Base-by-base conservation (phyloP, 2,888 invertebrate genomes). In the Parnassius smintheus region DNA sequence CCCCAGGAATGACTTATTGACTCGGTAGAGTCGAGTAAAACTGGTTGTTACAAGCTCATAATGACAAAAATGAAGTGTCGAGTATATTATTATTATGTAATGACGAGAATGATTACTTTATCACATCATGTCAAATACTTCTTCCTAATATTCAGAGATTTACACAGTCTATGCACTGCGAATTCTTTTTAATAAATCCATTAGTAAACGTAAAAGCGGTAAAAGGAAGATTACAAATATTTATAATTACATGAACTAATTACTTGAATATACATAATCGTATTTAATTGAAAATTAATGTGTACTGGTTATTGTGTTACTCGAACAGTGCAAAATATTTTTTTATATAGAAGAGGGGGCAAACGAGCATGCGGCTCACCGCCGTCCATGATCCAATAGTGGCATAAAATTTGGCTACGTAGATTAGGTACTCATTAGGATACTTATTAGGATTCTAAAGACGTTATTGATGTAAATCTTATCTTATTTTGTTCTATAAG, bases 231-330 rank as follows among this genome's bases (percentile, higher is more conserved):
- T 62, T 54, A 54, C 50, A 42, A 48, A 61, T 44, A 61, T 42
- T 46, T 7, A 45, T 35, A 13, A 51, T 61, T 44, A 51, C 35
- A 54, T 61, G 22, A 60, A 9, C 9, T 13, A 12, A 41, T 54
- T 13, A 57, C 48, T 41, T 52, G 48, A 57, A 62, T 62, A 57
- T 62, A 62, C 62, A 52, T 62, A 57, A 62, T 58, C 4, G 13
- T 8, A 49, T 58, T 25, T 58, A 62, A 58, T 50, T 58, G 58
- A 58, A 62, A 58, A 62, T 58, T 62, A 57, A 62, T 54, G 58
- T 44, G 22, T 13, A 11, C 25, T 18, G 49, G 50, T 58, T 52
- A 62, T 54, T 58, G 50, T 58, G 62, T 58, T 50, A 58, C 42
- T 62, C 25, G 62, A 49, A 55, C 55, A 50, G 57, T 53, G 53